Evolutionary conservation across 2,888 invertebrate genomes (phyloP), one percentile per base, ranked within the genome.

Genomic region (Penaeus monodon): DNA sequence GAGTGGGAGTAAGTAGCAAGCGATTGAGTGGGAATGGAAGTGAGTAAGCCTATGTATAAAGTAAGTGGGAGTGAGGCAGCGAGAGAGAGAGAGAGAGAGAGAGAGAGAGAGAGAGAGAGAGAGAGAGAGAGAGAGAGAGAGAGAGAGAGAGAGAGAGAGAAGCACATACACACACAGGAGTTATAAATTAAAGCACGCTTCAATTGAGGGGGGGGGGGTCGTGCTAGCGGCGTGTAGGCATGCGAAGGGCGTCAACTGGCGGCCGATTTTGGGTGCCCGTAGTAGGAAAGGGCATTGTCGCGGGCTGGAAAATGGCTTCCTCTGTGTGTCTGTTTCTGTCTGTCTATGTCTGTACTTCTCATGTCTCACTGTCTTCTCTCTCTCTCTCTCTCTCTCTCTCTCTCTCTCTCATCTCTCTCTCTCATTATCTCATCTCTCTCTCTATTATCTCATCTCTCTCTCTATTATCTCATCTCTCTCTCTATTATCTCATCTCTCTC

Each of bases 361-460:
- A 4, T 33, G 24, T 29, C 8, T 29, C 74, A 7, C 12, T 22
- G 12, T 27, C 74, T 17, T 4, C 78, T n/a, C 29, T 29, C 78
- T 49, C 27, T 57, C 20, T 57, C 27, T 3, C n/a, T 27, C 29
- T 17, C n/a, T 10, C 14, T 57, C 27, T 57, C n/a, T 12, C 57
- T 33, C 24, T 20, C 33, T 63, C 65, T 64, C 64, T 27, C 12
- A n/a, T 29, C n/a, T 20, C 83, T 65, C 76, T 57, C 63, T 73
- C 66, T 83, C 83, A 33, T 29, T 73, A 64, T 83, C 83, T 73
- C 63, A 4, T 29, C 65, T 64, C 76, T 29, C 73, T 73, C 83
- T 83, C 74, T 64, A 17, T 64, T 66, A 44, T 68, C 29, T 29
- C 29, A 65, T 81, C 81, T 64, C 65, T 64, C 66, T 81, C 81